Base-by-base conservation (phyloP, 2,797 vertebrate species). In the Hydrocynus forskahlii region DNA sequence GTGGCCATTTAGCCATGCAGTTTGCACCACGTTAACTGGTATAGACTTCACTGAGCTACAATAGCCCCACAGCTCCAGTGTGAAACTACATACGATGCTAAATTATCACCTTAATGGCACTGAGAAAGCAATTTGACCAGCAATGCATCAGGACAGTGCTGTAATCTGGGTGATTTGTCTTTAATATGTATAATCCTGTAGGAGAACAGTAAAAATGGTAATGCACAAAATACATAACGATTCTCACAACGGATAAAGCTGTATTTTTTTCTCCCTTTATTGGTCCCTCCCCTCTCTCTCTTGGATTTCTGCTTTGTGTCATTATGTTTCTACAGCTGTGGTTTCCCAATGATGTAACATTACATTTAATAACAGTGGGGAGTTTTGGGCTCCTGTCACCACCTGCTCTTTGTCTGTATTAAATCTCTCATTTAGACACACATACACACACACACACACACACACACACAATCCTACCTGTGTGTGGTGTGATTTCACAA, bases 401-500 rank as follows among this genome's bases (percentile, higher is more conserved):
- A 52, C 19, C 23, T 25, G 7, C 38, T 12, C 50, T 38, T 72
- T 16, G 7, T 54, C 25, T 35, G 8, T 55, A 54, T 55, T 54
- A 29, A 72, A n/a, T 35, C 66, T 69, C n/a, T 8, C 50, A 2
- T 40, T 38, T 35, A 21, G 25, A 54, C 9, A 54, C 48, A 59
- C 55, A 76, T 66, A 38, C 55, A 10, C 2, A 25, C 29, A 6
- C 69, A n/a, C 57, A 12, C 3, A 38, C 55, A 10, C 2, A 25
- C 29, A 6, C 69, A n/a, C 57, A 12, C 3, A 29, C 35, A 3
- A 7, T 87, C 35, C 84, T 75, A 86, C 86, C 86, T 82, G 85
- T 71, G 75, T 76, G 87, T 86, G 38, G 88, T 43, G 83, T 88
- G 84, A 29, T 17, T 64, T 64, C 62, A 64, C 62, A 66, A 66